Conservation (phyloP, 2,888 invertebrate species). For the Chymomyza amoena region DNA sequence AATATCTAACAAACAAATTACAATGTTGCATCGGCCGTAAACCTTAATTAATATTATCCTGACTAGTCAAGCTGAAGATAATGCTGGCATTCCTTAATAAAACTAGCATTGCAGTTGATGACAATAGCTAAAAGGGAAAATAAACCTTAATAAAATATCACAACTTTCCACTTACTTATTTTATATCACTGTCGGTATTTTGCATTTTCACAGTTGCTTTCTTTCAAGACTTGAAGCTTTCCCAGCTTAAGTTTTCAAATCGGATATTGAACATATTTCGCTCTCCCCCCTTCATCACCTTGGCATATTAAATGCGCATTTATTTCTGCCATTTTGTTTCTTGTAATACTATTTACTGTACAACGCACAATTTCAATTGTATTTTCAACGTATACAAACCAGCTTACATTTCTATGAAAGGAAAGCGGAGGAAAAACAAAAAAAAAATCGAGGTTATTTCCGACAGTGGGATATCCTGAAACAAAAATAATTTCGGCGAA, state of each 20-base stretch:
- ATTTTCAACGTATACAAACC: constrained; percentile 32
- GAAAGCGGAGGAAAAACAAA: background rate
- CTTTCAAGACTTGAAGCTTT: background rate
- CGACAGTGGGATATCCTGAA: background rate
- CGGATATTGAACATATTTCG: background rate
- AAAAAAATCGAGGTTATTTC: background rate
- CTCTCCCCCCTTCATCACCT: constrained; percentile 1
- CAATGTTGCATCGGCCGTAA: too few relatives aligned
- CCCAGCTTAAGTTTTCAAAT: background rate
- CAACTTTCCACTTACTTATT: background rate
- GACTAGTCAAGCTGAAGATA: too few relatives aligned
- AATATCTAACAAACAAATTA: too few relatives aligned
- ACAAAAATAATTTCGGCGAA: too few relatives aligned
- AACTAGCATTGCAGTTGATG: background rate
- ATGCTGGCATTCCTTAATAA: background rate
- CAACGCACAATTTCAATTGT: constrained; percentile 41
- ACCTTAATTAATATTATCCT: too few relatives aligned
- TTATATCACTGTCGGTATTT: background rate
- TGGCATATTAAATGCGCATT: constrained; percentile 52
- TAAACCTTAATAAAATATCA: background rate
- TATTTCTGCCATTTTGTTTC: constrained; percentile 35
- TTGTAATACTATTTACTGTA: background rate
- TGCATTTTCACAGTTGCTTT: background rate
- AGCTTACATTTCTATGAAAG: constrained; percentile 17
- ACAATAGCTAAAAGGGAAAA: background rate